Base-by-base conservation (phyloP, 2,888 invertebrate genomes). In the Stegana nigrithorax region DNA sequence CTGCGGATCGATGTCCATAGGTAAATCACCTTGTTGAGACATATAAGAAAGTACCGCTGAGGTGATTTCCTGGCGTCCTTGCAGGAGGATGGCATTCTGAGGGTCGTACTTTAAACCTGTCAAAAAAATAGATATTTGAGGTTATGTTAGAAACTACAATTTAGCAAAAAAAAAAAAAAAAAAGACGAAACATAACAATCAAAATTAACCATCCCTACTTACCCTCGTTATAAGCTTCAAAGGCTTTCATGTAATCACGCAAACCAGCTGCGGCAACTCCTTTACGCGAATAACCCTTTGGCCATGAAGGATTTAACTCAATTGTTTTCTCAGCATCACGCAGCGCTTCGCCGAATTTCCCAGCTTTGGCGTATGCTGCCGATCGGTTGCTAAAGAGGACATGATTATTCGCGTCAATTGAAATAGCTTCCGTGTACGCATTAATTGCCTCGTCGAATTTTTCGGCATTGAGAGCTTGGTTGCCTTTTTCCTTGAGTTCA, bases 311-410 rank as follows among this genome's bases (percentile, higher is more conserved):
- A 83, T 95, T 95, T 14, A 96, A 74, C 53, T 89, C 84, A 7
- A 97, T 88, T 0, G 95, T 95, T 81, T 91, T 91, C 66, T 95
- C 92, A 0, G 96, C 97, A 88, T 97, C 97, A 68, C 90, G 88
- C 26, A 96, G 85, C 0, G 97, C 94, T 65, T 90, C 88, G 1
- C 86, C 83, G 79, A 91, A 96, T 68, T 92, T 89, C 23, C 89
- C 90, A 50, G 91, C 89, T 86, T 95, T 96, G 1, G 94, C 93
- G 80, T 92, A 91, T 5, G 96, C 96, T 5, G 96, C 96, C 0
- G 96, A 96, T 60, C 97, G 90, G 86, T 97, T 97, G 75, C 96
- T 96, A 80, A 89, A 96, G 23, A 97, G 87, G 81, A 97, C 95
- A 88, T 96, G 94, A 87, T 96, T 96, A 36, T 88, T 89, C 0